Evolutionary conservation across 2,797 vertebrate genomes (phyloP).

Genomic region (Halcyon chelicuti): DNA sequence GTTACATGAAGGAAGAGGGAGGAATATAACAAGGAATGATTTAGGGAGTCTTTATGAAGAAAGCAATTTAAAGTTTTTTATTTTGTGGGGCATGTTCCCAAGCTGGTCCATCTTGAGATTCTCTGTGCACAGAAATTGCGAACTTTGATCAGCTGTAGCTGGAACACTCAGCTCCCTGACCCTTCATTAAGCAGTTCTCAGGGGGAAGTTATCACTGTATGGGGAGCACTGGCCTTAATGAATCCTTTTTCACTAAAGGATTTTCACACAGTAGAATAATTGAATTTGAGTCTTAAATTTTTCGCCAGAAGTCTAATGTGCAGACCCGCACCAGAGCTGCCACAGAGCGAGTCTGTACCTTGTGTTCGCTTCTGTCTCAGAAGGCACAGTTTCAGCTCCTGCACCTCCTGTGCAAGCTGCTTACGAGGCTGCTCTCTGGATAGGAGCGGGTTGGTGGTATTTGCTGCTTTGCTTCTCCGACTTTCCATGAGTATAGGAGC

Average conservation of each 20-base stretch:
- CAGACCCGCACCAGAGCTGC: neutral
- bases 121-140: neutral
- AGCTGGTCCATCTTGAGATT: neutral
- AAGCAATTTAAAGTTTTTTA: neutral
- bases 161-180: neutral
- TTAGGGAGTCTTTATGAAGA: neutral
- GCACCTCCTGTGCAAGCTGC: neutral
- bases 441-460: neutral
- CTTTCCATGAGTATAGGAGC: neutral
- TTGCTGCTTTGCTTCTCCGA: neutral
- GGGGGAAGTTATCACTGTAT: neutral
- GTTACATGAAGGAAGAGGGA: neutral
- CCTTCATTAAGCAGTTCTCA: neutral
- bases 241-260: neutral
- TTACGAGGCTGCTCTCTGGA: rapidly evolving
- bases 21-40: neutral
- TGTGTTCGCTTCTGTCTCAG: no score
- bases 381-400: neutral
- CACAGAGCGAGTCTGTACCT: no score
- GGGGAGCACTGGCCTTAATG: neutral
- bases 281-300: neutral
- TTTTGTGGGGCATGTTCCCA: neutral
- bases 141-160: neutral
- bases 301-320: neutral
- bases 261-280: neutral